Base-by-base conservation (phyloP, 1,140 invertebrate species). In the Phenacoccus solenopsis region DNA sequence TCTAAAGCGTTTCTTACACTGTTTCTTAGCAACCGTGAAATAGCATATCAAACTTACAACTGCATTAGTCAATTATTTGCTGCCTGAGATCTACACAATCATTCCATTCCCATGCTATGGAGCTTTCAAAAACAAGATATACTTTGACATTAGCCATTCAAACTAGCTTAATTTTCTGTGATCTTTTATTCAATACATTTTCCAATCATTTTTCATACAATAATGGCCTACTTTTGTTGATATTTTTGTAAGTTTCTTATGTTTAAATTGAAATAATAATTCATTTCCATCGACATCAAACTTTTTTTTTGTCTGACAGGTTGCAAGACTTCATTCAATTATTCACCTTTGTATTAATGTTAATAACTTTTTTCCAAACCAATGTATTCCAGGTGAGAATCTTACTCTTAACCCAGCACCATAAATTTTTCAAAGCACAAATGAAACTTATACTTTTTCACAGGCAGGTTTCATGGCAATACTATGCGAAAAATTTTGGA, bases 301-400 rank as follows among this genome's bases (percentile, higher is more conserved):
- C 38, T 49, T 49, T n/a, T 64, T 10, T 64, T 64, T 64, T 24
- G 21, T 61, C 21, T 73, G 70, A 2, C 70, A 73, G 72, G 64
- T 67, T 73, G 28, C 72, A 73, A 69, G 70, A 71, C 32, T 70
- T 71, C 35, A 67, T 73, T 16, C 70, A 72, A 57, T 56, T 73
- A 16, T 56, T 73, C 24, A 61, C 70, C 3, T 59, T 73, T n/a
- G 71, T 70, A 5, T 16, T 71, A n/a, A 56, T 73, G 20, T 28
- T 73, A n/a, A 69, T 73, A 28, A 71, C 59, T 28, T 69, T 73
- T 24, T 73, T 73, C 35, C 72, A 73, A 70, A 73, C 72, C 4
- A 73, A 70, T 69, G 72, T 73, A 13, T 73, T 73, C 59, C 72
- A 73, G 70, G 72, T 72, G 32, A 71, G 59, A 27, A 10, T n/a